phyloP scores from a whole-genome alignment of 1,140 invertebrate species.

The Lerema accius region DNA sequence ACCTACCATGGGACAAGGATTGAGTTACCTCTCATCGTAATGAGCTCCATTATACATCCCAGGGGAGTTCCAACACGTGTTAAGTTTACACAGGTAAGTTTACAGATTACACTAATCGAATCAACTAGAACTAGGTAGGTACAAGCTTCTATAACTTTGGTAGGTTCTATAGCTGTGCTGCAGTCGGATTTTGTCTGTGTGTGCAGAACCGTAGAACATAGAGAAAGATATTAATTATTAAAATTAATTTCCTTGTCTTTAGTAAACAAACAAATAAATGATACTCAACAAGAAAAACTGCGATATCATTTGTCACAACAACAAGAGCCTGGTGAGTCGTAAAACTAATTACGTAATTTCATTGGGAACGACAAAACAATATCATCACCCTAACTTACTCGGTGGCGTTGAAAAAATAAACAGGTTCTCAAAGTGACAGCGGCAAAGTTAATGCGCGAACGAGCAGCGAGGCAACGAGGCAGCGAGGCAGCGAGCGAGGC shows the following conservation, averaged over 20 bases:
- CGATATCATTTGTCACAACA: constrained; percentile 47
- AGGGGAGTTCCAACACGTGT: no score
- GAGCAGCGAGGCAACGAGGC: constrained; percentile 27
- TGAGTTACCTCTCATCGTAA: no score
- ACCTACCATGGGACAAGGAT: no score
- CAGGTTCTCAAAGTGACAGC: constrained; percentile 54
- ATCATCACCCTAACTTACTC: constrained; percentile 51
- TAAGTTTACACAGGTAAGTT: no score
- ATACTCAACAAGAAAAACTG: constrained; percentile 42
- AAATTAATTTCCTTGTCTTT: not conserved
- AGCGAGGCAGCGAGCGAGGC: constrained; percentile 43
- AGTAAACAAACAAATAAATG: not conserved
- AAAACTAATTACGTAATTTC: constrained; percentile 67
- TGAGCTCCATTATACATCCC: no score
- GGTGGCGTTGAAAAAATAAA: constrained; percentile 60
- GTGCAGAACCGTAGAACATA: no score
- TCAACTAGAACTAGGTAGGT: no score
- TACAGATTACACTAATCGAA: no score
- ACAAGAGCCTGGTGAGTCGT: constrained; percentile 51
- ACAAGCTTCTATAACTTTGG: no score
- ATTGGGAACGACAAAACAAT: constrained; percentile 62
- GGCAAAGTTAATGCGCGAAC: constrained; percentile 63
- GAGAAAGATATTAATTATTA: no score
- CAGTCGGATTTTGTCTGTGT: no score
- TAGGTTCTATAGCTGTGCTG: no score